Percentiles rank a stretch among this genome's conserved stretches.
These are phyloP conservation scores for Melanerpes formicivorus DNA, from an alignment of 2,113 vertebrate species.

Conservation along the genomic window DNA sequence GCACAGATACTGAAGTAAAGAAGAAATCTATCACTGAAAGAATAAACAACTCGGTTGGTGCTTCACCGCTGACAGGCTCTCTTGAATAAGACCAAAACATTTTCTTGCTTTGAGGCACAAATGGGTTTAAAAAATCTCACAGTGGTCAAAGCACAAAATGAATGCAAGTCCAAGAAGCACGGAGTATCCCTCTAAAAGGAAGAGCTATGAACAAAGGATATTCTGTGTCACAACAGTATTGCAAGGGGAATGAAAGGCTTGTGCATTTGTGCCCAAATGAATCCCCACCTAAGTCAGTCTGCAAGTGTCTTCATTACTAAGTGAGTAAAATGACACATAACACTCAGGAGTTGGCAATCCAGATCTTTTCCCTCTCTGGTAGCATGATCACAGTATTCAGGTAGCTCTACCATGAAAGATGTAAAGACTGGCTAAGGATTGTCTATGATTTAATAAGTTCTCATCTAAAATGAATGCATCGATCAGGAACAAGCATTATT, in stretches of 20 bases:
- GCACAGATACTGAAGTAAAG: neutral
- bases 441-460: neutral
- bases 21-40: neutral
- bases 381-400: neutral
- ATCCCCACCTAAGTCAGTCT: neutral
- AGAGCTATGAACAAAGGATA: neutral
- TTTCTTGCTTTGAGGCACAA: conserved; percentile 34
- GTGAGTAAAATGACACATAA: neutral
- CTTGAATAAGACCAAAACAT: conserved; percentile 9
- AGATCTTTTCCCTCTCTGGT: neutral
- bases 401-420: neutral
- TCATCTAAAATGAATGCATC: neutral
- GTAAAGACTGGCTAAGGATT: neutral
- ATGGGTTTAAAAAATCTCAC: conserved; percentile 43
- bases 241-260: neutral
- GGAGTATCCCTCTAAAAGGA: conserved; percentile 1
- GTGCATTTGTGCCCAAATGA: conserved; percentile 11
- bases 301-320: neutral
- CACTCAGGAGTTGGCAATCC: neutral
- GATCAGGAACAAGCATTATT: neutral
- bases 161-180: neutral
- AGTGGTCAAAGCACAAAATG: neutral
- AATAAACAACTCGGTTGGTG: conserved; percentile 15
- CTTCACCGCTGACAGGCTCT: conserved; percentile 20
- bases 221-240: conserved; percentile 32